Conservation (phyloP, 2,797 vertebrate genomes). For the Eospalax fontanierii region DNA sequence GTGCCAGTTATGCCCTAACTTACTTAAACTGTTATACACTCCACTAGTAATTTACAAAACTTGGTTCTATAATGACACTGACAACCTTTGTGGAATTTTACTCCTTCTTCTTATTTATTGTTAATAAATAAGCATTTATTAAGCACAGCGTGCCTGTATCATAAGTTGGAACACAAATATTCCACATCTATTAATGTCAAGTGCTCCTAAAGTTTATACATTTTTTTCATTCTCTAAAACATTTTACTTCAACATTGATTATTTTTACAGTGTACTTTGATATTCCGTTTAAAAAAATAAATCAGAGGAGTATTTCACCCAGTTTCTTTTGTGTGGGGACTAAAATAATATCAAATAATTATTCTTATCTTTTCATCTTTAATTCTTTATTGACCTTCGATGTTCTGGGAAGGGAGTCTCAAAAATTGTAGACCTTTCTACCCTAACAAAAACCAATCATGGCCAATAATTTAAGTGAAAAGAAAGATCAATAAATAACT, state of each 20-base stretch:
- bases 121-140: slow-evolving; percentile 14
- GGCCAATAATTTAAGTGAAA: slow-evolving; percentile 48
- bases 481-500: slow-evolving; percentile 24
- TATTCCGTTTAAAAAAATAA: slow-evolving; percentile 29
- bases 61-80: slow-evolving; percentile 35
- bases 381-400: slow-evolving; percentile 6
- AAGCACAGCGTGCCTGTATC: slow-evolving; percentile 25
- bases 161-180: slow-evolving; percentile 53
- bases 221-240: slow-evolving; percentile 52
- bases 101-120: neutral
- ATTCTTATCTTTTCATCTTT: slow-evolving; percentile 25
- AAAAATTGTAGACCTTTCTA: slow-evolving; percentile 21
- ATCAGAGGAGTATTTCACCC: neutral
- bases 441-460: neutral
- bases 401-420: neutral
- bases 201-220: slow-evolving; percentile 1
- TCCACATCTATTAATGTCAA: slow-evolving; percentile 17
- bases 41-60: slow-evolving; percentile 45
- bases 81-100: neutral
- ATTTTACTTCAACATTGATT: slow-evolving; percentile 50
- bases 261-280: neutral
- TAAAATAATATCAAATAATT: slow-evolving; percentile 30
- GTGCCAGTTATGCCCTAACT: slow-evolving; percentile 29
- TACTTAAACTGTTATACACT: neutral
- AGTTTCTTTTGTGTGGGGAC: slow-evolving; percentile 13